phyloP scores from a whole-genome alignment of 1,140 invertebrate species.

The Leptonema lineaticorne region DNA sequence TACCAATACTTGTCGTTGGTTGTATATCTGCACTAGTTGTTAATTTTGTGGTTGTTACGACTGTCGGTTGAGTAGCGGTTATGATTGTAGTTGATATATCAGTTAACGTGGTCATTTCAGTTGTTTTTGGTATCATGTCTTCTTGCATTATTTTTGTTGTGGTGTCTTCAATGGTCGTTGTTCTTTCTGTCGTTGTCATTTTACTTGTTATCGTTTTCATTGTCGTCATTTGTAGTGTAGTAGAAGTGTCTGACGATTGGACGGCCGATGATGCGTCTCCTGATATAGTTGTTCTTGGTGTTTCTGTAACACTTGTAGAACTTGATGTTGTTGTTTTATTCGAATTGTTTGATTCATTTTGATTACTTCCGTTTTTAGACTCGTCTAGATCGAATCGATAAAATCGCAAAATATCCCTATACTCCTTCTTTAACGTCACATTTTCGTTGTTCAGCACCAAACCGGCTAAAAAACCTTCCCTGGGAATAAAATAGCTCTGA shows the following conservation, averaged over 20 bases:
- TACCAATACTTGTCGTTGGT: slow-evolving; percentile 23
- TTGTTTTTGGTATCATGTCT: slow-evolving; percentile 39
- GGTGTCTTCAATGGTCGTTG: slow-evolving; percentile 33
- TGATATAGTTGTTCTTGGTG: slow-evolving; percentile 35
- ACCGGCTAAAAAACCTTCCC: slow-evolving; percentile 76
- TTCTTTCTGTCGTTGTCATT: slow-evolving; percentile 36
- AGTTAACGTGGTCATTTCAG: slow-evolving; percentile 32
- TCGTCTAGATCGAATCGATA: slow-evolving; percentile 72
- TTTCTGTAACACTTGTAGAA: neutral
- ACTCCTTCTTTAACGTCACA: slow-evolving; percentile 67
- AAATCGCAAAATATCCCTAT: slow-evolving; percentile 69
- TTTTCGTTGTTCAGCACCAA: slow-evolving; percentile 75
- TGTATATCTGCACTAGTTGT: slow-evolving; percentile 24
- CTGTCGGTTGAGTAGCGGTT: too few relatives aligned
- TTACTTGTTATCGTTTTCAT: slow-evolving; percentile 41
- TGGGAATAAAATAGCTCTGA: slow-evolving; percentile 78
- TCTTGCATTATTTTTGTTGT: slow-evolving; percentile 38
- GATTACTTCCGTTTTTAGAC: slow-evolving; percentile 38
- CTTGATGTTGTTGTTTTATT: too few relatives aligned
- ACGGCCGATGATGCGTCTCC: slow-evolving; percentile 39
- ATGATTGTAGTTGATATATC: slow-evolving; percentile 31
- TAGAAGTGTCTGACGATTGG: slow-evolving; percentile 34
- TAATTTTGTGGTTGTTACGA: slow-evolving; percentile 28
- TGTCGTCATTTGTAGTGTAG: slow-evolving; percentile 42
- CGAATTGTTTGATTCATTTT: neutral